Conservation (phyloP, 2,113 vertebrate species). For the Cottus gobio region DNA sequence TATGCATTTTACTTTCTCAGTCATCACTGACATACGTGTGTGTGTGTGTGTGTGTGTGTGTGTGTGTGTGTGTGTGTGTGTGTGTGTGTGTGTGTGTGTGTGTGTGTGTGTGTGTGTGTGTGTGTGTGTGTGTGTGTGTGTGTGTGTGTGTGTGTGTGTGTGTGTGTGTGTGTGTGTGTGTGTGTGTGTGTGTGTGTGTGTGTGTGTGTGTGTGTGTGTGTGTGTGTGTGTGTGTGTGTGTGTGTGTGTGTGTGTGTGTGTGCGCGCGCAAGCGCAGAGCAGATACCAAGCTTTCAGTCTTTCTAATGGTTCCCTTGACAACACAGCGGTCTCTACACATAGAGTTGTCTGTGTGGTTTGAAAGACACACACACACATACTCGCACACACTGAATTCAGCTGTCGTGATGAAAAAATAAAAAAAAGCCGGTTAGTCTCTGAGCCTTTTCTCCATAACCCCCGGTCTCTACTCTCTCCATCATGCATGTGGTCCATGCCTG, state of each 20-base stretch:
- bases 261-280: slow-evolving; percentile 16
- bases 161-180: not conserved
- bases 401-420: slow-evolving; percentile 34
- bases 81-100: not conserved
- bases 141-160: not conserved
- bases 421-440: slow-evolving; percentile 9
- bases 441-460: not conserved
- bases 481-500: not conserved
- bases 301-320: slow-evolving; percentile 75
- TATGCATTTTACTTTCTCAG: too few species aligned
- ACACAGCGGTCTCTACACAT: slow-evolving; percentile 59
- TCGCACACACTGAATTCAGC: slow-evolving; percentile 26
- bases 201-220: not conserved
- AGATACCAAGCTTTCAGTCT: slow-evolving; percentile 44
- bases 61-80: not conserved
- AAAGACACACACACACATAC: not conserved
- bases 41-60: not conserved
- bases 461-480: not conserved
- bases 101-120: not conserved
- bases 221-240: not conserved
- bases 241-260: not conserved
- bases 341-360: slow-evolving; percentile 46
- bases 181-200: not conserved
- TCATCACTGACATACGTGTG: slow-evolving; percentile 9
- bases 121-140: not conserved